Evolutionary conservation across 2,888 invertebrate species (phyloP).

Genomic region (Lasioglossum morio): DNA sequence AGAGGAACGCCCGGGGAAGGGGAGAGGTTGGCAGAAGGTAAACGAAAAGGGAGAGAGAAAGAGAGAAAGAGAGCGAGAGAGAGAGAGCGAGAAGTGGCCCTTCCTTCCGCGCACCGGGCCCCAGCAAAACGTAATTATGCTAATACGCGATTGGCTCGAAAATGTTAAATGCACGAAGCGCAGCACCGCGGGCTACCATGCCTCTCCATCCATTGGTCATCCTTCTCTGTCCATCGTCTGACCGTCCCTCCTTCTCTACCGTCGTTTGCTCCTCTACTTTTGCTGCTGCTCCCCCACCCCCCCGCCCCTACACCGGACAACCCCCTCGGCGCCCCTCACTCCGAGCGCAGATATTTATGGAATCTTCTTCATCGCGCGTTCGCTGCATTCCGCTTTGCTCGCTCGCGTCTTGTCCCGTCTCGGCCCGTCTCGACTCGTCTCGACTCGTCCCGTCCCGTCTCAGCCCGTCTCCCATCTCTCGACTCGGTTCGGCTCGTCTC

Average conservation of each 20-base stretch:
- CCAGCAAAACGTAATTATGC: slow-evolving; percentile 83
- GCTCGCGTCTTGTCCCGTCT: slow-evolving; percentile 35
- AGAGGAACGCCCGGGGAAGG: slow-evolving; percentile 30
- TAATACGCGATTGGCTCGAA: slow-evolving; percentile 84
- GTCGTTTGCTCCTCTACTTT: not conserved
- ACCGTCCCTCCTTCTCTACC: slow-evolving; percentile 25
- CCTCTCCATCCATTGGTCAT: slow-evolving; percentile 71
- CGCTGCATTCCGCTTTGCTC: slow-evolving; percentile 68
- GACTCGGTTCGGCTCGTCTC: slow-evolving; percentile 54
- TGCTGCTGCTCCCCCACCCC: not conserved
- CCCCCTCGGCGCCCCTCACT: slow-evolving; percentile 26
- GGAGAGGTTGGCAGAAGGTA: slow-evolving; percentile 2
- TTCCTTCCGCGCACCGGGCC: slow-evolving; percentile 71
- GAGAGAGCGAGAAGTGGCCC: slow-evolving; percentile 49
- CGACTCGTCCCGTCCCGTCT: slow-evolving; percentile 46
- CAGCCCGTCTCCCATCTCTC: slow-evolving; percentile 9
- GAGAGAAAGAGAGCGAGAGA: slow-evolving; percentile 32
- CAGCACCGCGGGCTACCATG: slow-evolving; percentile 81
- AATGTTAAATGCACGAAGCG: slow-evolving; percentile 81
- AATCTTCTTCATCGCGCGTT: slow-evolving; percentile 76
- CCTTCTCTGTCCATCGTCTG: slow-evolving; percentile 24
- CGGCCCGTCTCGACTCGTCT: slow-evolving; percentile 3
- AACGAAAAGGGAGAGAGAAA: slow-evolving; percentile 12
- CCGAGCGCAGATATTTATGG: slow-evolving; percentile 78
- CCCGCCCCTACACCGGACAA: not conserved